These are phyloP conservation scores for Antheraea mylitta DNA, from an alignment of 1,140 invertebrate genomes.

Conservation along the genomic window DNA sequence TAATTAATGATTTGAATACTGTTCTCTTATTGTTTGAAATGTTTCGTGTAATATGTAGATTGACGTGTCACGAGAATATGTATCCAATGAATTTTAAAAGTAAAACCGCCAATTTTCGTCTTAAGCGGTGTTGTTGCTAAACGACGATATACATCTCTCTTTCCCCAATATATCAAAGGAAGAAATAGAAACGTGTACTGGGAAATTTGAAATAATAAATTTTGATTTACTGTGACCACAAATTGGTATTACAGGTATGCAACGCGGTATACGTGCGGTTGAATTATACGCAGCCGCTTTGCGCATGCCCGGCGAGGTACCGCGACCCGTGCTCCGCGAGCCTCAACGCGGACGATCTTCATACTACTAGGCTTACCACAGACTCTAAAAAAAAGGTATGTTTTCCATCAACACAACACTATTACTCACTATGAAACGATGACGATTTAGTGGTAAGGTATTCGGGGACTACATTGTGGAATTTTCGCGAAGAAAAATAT, in stretches of 20 bases:
- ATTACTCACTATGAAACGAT: no score
- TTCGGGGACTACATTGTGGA: no score
- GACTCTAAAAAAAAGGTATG: constrained; percentile 89
- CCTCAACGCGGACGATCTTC: constrained; percentile 92
- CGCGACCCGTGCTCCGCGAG: constrained; percentile 94
- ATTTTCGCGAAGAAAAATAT: no score
- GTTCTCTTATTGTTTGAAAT: no score
- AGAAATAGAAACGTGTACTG: not conserved
- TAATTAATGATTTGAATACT: no score
- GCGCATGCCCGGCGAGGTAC: constrained; percentile 92
- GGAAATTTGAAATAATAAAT: not conserved
- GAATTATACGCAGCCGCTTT: constrained; percentile 95
- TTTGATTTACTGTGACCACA: not conserved
- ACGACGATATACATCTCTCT: no score
- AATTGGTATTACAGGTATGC: constrained; percentile 84
- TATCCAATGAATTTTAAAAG: no score
- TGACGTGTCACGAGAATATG: no score
- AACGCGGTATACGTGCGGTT: constrained; percentile 95
- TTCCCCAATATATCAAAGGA: not conserved
- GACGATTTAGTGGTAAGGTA: no score
- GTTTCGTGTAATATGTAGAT: no score
- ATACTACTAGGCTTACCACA: constrained; percentile 93
- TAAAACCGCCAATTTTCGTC: no score
- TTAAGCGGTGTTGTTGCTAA: no score
- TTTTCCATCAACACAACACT: not conserved